Evolutionary conservation across 2,888 invertebrate species (phyloP), one percentile per base, ranked within the genome.

Genomic region (Rugalucina vietnamica): DNA sequence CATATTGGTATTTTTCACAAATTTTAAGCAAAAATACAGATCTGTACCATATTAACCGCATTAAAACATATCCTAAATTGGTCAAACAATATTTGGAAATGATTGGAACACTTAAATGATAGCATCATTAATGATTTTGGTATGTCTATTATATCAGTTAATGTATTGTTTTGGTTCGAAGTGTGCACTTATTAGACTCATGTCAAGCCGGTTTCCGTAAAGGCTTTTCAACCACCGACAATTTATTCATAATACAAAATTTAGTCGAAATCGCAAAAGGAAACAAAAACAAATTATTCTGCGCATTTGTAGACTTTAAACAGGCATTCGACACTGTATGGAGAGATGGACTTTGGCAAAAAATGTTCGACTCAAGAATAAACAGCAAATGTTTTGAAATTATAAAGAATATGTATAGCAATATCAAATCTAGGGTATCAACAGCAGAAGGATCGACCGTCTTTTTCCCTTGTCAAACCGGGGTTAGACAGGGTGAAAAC

Each of bases 291-390:
- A 80, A 80, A 75, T 24, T 79, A 29, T 75, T 54, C 50, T 70
- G 75, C 37, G 37, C 60, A 10, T 80, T 80, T 24, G 54, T 80
- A 36, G 80, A 80, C 36, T 74, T 79, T 54, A 70, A 74, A 70
- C 74, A 74, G 27, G 75, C 80, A 1, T 80, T 80, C 70, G 75
- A 80, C 27, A 70, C 60, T 54, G 70, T 80, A 12, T 80, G 80
- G 80, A 75, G 70, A 29, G 37, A n/a, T 37, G 70, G 75, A 1
- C 49, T 80, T 32, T 79, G 74, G 74, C 37, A 69, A 37, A 79
- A 79, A 43, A 1, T 79, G 18, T 18, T 65, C 34, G 29, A 65
- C 37, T 54, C 49, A 21, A 70, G 54, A 29, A 57, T 75, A 10
- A 80, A 69, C 21, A 75, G 80, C 24, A 80, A 80, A 80, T 74